Evolutionary conservation across 2,113 vertebrate genomes (phyloP).

Genomic region (Orientallactaga bullata): DNA sequence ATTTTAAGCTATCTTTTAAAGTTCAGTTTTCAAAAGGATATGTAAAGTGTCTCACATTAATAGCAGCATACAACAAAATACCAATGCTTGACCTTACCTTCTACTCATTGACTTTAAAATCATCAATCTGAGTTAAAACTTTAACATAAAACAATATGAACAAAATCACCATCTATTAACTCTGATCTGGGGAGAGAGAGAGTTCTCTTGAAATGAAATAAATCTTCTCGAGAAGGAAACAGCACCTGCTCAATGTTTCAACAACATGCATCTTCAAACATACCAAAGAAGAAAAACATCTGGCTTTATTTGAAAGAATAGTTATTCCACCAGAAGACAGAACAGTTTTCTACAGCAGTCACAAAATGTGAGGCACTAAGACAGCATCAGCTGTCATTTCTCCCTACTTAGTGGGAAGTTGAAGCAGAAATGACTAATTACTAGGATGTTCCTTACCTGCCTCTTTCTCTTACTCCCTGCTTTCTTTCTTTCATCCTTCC

Average conservation of each 20-base stretch:
- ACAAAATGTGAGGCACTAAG: background rate
- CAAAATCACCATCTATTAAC: background rate
- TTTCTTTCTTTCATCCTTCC: background rate
- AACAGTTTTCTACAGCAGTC: background rate
- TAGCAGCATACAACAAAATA: background rate
- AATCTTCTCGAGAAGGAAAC: background rate
- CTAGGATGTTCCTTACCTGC: background rate
- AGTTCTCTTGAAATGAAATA: background rate
- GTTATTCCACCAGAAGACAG: background rate
- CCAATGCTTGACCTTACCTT: background rate
- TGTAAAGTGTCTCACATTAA: background rate
- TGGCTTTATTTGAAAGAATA: constrained; percentile 26
- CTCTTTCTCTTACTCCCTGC: fast-evolving
- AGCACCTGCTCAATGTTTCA: background rate
- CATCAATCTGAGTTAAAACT: background rate
- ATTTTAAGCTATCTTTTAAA: constrained; percentile 21
- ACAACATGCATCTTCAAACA: background rate
- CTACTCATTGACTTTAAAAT: background rate
- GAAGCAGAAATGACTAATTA: background rate
- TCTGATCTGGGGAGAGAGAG: background rate
- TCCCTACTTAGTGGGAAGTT: background rate
- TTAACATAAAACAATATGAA: background rate
- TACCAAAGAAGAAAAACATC: background rate
- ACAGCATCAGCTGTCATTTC: background rate
- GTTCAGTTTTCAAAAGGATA: background rate